Conservation (phyloP, 53 echinoderm and acorn worm genomes). For the Arbacia lixula region DNA sequence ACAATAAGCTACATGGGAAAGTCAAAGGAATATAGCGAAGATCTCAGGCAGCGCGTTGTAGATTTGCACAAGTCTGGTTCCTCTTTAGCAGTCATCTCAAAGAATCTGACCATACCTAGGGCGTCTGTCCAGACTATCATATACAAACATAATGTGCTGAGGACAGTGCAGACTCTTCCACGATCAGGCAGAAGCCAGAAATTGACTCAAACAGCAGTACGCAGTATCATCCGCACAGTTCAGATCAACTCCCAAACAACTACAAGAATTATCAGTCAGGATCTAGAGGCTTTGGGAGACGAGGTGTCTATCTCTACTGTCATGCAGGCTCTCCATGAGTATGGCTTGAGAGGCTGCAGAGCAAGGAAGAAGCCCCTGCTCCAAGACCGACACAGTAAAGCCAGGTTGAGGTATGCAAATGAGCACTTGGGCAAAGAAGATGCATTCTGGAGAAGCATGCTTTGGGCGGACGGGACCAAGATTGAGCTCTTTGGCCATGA, state of each 20-base stretch:
- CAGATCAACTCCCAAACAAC: neutral
- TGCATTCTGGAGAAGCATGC: neutral
- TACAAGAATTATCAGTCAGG: neutral
- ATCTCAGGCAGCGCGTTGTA: neutral
- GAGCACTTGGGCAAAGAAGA: neutral
- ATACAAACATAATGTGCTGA: neutral
- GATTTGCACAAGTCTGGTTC: neutral
- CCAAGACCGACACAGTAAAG: neutral
- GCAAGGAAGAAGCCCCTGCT: neutral
- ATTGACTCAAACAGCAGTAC: neutral
- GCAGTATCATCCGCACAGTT: neutral
- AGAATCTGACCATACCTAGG: neutral
- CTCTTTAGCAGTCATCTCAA: neutral
- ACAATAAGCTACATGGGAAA: neutral
- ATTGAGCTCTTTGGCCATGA: constrained; percentile 24
- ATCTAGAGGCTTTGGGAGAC: neutral
- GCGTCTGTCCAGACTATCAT: neutral
- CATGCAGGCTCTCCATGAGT: neutral
- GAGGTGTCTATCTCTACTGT: neutral
- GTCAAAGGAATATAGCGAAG: neutral
- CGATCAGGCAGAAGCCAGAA: neutral
- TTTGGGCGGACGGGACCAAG: constrained; percentile 23
- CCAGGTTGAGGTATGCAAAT: neutral
- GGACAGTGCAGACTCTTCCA: constrained; percentile 1
- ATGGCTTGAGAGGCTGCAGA: neutral